Evolutionary conservation across 2,797 vertebrate genomes (phyloP).

Genomic region (Microcaecilia unicolor): DNA sequence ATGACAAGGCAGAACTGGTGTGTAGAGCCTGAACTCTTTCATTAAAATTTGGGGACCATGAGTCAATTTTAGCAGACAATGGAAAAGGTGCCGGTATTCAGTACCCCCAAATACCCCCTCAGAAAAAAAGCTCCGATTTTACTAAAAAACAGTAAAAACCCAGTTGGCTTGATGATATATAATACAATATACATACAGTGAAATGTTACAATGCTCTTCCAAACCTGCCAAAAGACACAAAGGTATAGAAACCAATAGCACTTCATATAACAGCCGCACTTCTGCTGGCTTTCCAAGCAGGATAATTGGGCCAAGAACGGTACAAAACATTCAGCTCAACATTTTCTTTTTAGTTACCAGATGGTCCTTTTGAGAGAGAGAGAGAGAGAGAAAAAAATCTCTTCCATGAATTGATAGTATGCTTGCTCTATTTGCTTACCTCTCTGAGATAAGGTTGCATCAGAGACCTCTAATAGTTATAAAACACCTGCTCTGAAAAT

Average conservation of each 20-base stretch:
- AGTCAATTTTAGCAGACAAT: no score
- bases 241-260: conserved; percentile 13
- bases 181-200: no score
- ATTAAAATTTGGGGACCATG: no score
- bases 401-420: conserved; percentile 35
- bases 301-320: conserved; percentile 51
- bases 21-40: no score
- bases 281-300: conserved; percentile 45
- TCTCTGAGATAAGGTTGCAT: conserved; percentile 49
- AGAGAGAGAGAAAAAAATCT: conserved; percentile 22
- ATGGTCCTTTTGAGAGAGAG: conserved; percentile 61
- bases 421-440: conserved; percentile 58
- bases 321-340: conserved; percentile 49
- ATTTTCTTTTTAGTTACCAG: conserved; percentile 54
- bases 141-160: not conserved
- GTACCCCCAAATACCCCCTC: no score
- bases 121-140: no score
- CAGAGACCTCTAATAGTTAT: conserved; percentile 55
- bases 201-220: no score
- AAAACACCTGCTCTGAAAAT: conserved; percentile 70
- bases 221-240: conserved; percentile 25
- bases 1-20: no score
- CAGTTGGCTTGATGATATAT: no score
- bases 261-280: conserved; percentile 17
- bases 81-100: no score